phyloP scores from a whole-genome alignment of 2,113 vertebrate species.

The Calyptommatus sinebrachiatus region DNA sequence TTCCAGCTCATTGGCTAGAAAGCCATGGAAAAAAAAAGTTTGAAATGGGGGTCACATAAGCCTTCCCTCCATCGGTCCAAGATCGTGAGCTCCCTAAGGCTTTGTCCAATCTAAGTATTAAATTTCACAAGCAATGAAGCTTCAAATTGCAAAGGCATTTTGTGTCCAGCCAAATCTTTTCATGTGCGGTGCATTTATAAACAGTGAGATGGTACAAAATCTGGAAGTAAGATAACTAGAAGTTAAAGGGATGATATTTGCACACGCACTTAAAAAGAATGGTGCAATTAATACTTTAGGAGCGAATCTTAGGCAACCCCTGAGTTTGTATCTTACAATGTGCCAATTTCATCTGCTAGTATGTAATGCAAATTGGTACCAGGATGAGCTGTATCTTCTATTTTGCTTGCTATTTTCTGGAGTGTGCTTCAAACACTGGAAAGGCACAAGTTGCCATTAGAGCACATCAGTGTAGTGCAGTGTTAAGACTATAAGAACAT shows the following conservation, averaged over 20 bases:
- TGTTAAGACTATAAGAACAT: too few species aligned
- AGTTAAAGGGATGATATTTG: background rate
- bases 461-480: too few species aligned
- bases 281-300: background rate
- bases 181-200: background rate
- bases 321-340: too few species aligned
- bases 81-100: conserved; percentile 2
- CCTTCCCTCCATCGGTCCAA: background rate
- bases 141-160: conserved; percentile 2
- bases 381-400: background rate
- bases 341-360: background rate
- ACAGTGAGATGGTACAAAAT: background rate
- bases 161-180: conserved; percentile 18
- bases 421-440: background rate
- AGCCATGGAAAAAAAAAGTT: background rate
- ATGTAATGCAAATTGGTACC: background rate
- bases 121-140: conserved; percentile 31
- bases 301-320: background rate
- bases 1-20: background rate
- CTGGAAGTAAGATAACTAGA: background rate
- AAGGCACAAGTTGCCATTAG: background rate
- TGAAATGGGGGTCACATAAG: conserved; percentile 12
- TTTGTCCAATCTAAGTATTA: conserved; percentile 19
- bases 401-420: background rate
- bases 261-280: background rate